Evolutionary conservation across 2,888 invertebrate species (phyloP), one percentile per base, ranked within the genome.

Genomic region (Drosophila pegasa): DNA sequence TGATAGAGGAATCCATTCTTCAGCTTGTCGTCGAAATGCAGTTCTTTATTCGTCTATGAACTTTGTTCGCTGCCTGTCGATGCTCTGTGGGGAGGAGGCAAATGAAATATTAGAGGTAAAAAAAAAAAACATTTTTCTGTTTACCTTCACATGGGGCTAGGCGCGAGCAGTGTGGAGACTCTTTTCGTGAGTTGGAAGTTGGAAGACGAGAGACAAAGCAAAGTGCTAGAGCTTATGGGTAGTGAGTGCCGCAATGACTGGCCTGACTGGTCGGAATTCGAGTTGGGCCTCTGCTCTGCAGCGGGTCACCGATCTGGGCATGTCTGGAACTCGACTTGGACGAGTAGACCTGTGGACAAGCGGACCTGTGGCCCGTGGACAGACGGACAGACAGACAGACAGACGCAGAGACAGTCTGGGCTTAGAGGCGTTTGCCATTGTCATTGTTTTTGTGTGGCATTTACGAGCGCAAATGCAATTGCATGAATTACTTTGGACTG

Each of bases 241-340:
- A 78, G 69, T 77, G 75, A 82, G 68, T 87, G 82, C 85, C 62
- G 58, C 82, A 75, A 75, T 87, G 87, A 82, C 77, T 87, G 71
- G 83, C 45, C 86, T 67, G 80, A 83, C 86, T 86, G 55, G 78
- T 71, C 40, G 85, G 55, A 33, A 74, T 87, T 78, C 52, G 37
- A 48, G 54, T 37, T 54, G 50, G 47, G 47, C 33, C 55, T 48
- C 48, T 35, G 60, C 25, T 45, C 56, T 41, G 55, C 41, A 9
- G 61, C 71, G 35, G 69, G 61, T 66, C 47, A 55, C 18, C 35
- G 70, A 58, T 63, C 41, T 56, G 51, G 48, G 45, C 35, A 45
- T 35, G 50, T 60, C 55, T 61, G 55, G 37, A 27, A 27, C 55
- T 48, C 16, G 62, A 33, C 45, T 41, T 20, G 47, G 41, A 25